These are phyloP conservation scores for Sepiola atlantica DNA, from an alignment of 2,888 invertebrate genomes.

Conservation along the genomic window DNA sequence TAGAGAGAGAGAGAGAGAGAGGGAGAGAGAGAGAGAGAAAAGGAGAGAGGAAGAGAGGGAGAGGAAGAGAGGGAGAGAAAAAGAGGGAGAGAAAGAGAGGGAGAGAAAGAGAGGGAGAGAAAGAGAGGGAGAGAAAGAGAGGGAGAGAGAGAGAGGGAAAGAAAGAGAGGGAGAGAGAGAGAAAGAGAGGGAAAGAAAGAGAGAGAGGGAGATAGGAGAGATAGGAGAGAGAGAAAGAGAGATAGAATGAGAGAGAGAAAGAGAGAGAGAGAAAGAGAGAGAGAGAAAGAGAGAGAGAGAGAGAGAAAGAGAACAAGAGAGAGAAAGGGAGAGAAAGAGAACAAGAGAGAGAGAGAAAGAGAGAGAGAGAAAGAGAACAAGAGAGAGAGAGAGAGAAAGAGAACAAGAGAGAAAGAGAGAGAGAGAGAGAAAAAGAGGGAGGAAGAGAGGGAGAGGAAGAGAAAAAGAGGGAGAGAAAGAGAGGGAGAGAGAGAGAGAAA, in stretches of 20 bases:
- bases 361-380: not conserved
- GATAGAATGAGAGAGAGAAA: slow-evolving; percentile 11
- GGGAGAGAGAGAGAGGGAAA: not conserved
- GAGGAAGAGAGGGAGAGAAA: not conserved
- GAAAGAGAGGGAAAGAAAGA: not conserved
- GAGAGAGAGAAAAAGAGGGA: too few species aligned
- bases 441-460: too few species aligned
- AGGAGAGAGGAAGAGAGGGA: not conserved
- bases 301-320: not conserved
- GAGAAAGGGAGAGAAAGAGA: not conserved
- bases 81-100: not conserved
- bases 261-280: not conserved
- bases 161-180: not conserved
- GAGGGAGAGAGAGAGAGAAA: too few species aligned
- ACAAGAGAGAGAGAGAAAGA: not conserved
- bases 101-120: not conserved
- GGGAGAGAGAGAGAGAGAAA: not conserved
- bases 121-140: not conserved
- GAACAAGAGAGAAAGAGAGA: too few species aligned
- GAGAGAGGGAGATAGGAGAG: not conserved
- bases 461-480: too few species aligned
- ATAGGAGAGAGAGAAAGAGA: too few species aligned
- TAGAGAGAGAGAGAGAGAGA: not conserved
- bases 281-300: not conserved
- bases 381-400: not conserved